Evolutionary conservation across 2,113 vertebrate genomes (phyloP), one percentile per base, ranked within the genome.

Genomic region (Xiphophorus hellerii): DNA sequence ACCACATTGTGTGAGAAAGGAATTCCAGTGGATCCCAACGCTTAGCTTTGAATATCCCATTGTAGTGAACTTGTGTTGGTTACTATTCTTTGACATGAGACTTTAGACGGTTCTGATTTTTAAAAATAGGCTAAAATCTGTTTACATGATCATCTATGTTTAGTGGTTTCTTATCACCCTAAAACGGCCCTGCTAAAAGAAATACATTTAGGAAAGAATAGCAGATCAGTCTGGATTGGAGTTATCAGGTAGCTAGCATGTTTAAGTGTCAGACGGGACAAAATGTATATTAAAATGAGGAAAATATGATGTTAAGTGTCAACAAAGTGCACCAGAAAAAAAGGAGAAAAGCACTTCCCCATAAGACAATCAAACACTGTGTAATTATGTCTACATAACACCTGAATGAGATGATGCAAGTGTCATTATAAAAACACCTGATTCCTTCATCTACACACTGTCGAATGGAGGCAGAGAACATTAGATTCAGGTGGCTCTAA

Each of bases 401-500:
- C 73, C 44, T 42, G 66, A 20, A 76, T 84, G 29, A 77, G 71
- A 69, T 74, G 22, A 74, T 67, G 10, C 42, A 62, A 77, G 51
- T 39, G 31, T 14, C 37, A 66, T 82, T 89, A 77, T 77, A 51
- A 83, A 79, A 86, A 86, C 86, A 78, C 67, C 66, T 81, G 29
- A 87, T 74, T 82, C 75, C 81, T 48, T 71, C 35, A n/a, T 60
- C 11, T 35, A 63, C 0, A 33, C 27, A 3, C 62, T 73, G 31
- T 37, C 69, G 71, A 83, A 73, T 42, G 62, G 42, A 74, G 30
- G 79, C 73, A 4, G 62, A 67, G 44, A n/a, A 67, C 28, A 33
- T 64, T 25, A 79, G n/a, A 71, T 73, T 77, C 85, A 88, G 85
- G 87, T 92, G 85, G 69, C 62, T 85, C 60, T 82, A 62, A 42